Conservation (phyloP, 2,797 vertebrate genomes). For the Siniperca obscura region DNA sequence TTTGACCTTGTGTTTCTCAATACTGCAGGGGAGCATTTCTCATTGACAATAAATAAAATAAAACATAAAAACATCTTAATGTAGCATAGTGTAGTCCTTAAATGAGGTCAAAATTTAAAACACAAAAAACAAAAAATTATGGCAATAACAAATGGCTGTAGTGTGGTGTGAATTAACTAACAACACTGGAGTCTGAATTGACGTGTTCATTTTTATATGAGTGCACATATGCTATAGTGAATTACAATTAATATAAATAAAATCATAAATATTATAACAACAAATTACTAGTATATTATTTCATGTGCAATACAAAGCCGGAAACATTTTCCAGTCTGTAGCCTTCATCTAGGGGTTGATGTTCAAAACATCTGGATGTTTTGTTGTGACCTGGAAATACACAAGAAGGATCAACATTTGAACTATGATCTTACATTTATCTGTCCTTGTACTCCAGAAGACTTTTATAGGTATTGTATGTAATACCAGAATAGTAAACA, state of each 20-base stretch:
- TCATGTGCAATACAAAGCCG: constrained; percentile 2
- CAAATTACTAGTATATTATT: constrained; percentile 1
- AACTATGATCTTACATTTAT: background rate
- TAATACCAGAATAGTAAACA: constrained; percentile 3
- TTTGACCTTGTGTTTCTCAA: background rate
- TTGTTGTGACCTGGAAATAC: constrained; percentile 45
- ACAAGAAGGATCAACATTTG: constrained; percentile 19
- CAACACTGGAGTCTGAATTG: background rate
- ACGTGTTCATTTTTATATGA: background rate
- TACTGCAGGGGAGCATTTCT: background rate
- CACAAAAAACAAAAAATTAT: background rate
- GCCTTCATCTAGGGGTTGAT: constrained; percentile 25
- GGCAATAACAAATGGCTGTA: background rate
- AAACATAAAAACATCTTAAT: background rate
- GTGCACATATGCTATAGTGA: background rate
- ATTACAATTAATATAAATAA: constrained; percentile 39
- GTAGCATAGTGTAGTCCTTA: background rate
- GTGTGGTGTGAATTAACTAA: constrained; percentile 3
- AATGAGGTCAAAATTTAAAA: background rate
- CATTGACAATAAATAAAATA: background rate
- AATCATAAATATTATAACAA: constrained; percentile 31
- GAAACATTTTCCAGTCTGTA: constrained; percentile 7
- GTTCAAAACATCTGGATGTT: constrained; percentile 35
- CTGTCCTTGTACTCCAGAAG: background rate
- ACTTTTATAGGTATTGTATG: background rate